These are phyloP conservation scores for Heliconius hermathena DNA, from an alignment of 1,140 invertebrate genomes.

Conservation along the genomic window DNA sequence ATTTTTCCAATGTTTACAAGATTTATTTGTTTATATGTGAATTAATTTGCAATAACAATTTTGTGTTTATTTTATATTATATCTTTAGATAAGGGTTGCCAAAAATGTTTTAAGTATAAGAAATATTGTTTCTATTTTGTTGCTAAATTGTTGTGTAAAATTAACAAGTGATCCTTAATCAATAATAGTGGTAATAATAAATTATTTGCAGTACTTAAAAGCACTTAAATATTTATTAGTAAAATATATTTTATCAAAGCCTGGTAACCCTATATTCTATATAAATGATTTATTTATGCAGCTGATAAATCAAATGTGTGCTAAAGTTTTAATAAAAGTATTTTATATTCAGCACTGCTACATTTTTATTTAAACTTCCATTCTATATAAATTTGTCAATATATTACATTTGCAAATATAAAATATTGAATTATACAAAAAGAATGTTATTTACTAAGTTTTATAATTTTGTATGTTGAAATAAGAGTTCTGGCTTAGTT, in stretches of 20 bases:
- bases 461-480: too few species aligned
- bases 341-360: slow-evolving; percentile 18
- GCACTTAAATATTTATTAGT: not conserved
- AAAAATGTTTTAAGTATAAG: not conserved
- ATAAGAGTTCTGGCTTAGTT: too few species aligned
- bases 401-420: too few species aligned
- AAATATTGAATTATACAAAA: too few species aligned
- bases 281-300: slow-evolving; percentile 22
- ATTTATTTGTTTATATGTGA: not conserved
- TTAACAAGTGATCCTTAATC: not conserved
- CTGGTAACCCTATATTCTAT: slow-evolving; percentile 8
- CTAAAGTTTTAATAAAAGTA: slow-evolving; percentile 32
- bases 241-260: not conserved
- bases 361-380: not conserved
- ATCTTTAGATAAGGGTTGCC: not conserved
- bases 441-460: too few species aligned
- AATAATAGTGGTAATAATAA: not conserved
- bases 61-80: not conserved
- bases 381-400: too few species aligned
- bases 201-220: slow-evolving; percentile 2
- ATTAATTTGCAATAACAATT: not conserved
- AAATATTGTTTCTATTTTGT: not conserved
- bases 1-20: not conserved
- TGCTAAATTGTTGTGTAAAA: not conserved
- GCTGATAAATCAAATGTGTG: slow-evolving; percentile 34